Evolutionary conservation across 2,888 invertebrate species (phyloP).

Genomic region (Aphidius colemani): DNA sequence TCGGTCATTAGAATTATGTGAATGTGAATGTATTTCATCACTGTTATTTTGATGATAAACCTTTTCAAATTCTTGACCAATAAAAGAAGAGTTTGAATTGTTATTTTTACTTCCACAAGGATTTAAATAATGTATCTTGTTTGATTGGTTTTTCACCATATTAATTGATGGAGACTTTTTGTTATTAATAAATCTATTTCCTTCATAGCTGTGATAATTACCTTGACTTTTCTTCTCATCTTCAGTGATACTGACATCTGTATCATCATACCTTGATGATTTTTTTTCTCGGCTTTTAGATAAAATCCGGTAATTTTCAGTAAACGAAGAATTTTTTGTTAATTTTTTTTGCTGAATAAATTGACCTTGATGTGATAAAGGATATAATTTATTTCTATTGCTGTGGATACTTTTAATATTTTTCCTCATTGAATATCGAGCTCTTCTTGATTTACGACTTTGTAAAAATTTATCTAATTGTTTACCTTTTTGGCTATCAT

Average conservation of each 20-base stretch:
- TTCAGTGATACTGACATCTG: slow-evolving; percentile 40
- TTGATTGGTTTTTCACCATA: neutral
- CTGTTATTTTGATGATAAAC: neutral
- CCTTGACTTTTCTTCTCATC: slow-evolving; percentile 28
- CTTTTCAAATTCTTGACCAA: neutral
- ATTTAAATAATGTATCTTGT: too few relatives aligned
- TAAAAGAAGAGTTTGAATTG: too few relatives aligned
- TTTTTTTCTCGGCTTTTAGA: slow-evolving; percentile 11
- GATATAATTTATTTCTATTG: too few relatives aligned
- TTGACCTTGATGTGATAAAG: too few relatives aligned
- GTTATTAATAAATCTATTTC: neutral
- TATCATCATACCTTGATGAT: slow-evolving; percentile 30
- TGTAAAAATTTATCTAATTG: too few relatives aligned
- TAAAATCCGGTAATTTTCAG: neutral
- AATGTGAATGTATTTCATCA: neutral
- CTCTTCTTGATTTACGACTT: too few relatives aligned
- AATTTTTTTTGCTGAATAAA: too few relatives aligned
- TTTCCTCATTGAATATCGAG: too few relatives aligned
- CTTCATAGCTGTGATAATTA: neutral
- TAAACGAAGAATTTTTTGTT: too few relatives aligned
- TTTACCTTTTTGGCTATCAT: too few relatives aligned
- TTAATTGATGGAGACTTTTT: neutral
- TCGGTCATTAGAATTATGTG: neutral
- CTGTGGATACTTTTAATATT: too few relatives aligned
- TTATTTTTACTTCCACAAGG: neutral